Conservation (phyloP, 2,797 vertebrate genomes). For the Apogon talboti region DNA sequence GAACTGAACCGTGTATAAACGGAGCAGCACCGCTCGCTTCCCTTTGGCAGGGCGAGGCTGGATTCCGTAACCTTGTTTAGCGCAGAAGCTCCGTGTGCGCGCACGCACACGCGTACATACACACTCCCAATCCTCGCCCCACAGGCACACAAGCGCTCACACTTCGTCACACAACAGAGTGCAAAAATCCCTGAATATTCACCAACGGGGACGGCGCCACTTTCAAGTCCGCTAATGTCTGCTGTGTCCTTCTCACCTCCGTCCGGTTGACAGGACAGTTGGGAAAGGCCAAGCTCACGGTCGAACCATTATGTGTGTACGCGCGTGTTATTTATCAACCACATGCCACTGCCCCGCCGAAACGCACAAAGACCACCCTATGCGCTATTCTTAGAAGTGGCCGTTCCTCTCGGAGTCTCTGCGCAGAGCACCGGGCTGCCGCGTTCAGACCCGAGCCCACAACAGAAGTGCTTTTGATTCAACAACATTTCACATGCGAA, state of each 20-base stretch:
- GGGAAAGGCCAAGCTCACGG: slow-evolving; percentile 64
- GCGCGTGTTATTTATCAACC: slow-evolving; percentile 79
- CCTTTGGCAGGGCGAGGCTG: slow-evolving; percentile 82
- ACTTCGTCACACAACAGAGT: slow-evolving; percentile 59
- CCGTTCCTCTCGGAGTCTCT: slow-evolving; percentile 65
- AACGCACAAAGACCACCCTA: slow-evolving; percentile 84
- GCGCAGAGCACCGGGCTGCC: slow-evolving; percentile 52
- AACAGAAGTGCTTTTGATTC: slow-evolving; percentile 5
- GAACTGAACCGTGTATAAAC: slow-evolving; percentile 71
- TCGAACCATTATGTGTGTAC: slow-evolving; percentile 45
- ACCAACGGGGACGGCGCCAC: slow-evolving; percentile 63
- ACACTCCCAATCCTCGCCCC: slow-evolving; percentile 43
- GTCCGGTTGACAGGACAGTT: slow-evolving; percentile 49
- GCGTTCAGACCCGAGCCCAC: slow-evolving; percentile 17
- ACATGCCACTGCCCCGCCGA: slow-evolving; percentile 81
- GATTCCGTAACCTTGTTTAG: slow-evolving; percentile 83
- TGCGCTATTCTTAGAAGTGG: slow-evolving; percentile 83
- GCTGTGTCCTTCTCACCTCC: slow-evolving; percentile 67
- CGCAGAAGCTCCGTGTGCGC: slow-evolving; percentile 79
- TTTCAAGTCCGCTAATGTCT: slow-evolving; percentile 63
- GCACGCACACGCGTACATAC: slow-evolving; percentile 61
- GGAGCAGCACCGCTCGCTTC: slow-evolving; percentile 62
- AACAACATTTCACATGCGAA: slow-evolving; percentile 1
- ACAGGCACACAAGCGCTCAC: slow-evolving; percentile 40
- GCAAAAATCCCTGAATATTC: slow-evolving; percentile 68